phyloP scores from a whole-genome alignment of 2,113 vertebrate species.

The Ariopsis seemanni region DNA sequence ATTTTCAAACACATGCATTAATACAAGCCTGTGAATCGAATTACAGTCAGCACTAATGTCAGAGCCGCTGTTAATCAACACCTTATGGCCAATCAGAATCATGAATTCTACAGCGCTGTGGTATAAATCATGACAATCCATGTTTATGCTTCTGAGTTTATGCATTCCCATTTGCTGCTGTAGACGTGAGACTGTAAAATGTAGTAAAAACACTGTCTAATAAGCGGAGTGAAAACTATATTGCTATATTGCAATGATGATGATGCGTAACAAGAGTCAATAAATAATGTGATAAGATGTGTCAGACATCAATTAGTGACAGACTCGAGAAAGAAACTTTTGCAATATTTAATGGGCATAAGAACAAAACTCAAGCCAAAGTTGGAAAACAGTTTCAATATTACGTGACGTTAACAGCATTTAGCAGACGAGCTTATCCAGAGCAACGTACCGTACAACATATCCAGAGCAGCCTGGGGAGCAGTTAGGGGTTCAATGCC shows the following conservation, averaged over 20 bases:
- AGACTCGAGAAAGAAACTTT: neutral
- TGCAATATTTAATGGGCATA: neutral
- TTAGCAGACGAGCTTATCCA: too few species aligned
- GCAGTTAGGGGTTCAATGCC: too few species aligned
- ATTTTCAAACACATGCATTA: neutral
- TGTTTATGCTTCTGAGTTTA: neutral
- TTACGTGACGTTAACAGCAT: neutral
- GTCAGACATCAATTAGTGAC: neutral
- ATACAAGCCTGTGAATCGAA: neutral
- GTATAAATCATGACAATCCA: neutral
- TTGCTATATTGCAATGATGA: neutral
- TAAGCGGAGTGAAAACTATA: neutral
- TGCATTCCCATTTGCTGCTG: neutral
- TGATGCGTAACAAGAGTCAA: neutral
- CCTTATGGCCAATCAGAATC: neutral
- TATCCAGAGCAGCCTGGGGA: too few species aligned
- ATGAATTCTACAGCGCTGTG: neutral
- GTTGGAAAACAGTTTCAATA: neutral
- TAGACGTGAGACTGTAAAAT: neutral
- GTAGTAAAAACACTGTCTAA: neutral
- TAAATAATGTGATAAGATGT: neutral
- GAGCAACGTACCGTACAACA: too few species aligned
- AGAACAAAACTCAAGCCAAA: neutral
- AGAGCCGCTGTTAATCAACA: neutral
- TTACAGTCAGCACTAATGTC: neutral